Percentiles rank a stretch among this genome's conserved stretches.
phyloP scores from a whole-genome alignment of 1,140 invertebrate species.

The Hylyphantes graminicola region DNA sequence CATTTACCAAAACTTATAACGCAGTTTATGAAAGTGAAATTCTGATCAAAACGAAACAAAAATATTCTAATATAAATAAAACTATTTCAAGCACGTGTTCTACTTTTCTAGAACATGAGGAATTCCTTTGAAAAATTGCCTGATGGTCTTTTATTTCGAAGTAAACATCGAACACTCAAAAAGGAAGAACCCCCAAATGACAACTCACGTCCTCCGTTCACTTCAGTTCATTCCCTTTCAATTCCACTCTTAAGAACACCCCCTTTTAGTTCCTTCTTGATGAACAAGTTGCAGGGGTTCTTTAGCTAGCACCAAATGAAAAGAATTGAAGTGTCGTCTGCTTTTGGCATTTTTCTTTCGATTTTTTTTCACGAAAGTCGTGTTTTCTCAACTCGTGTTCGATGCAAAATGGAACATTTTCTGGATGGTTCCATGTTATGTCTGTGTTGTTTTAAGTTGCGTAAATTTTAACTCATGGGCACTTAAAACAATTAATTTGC shows the following conservation, averaged over 20 bases:
- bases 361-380: too few species aligned
- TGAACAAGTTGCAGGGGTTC: constrained; percentile 36
- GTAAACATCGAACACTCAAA: constrained; percentile 17
- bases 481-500: too few species aligned
- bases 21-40: too few species aligned
- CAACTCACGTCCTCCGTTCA: not conserved
- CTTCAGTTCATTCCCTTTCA: constrained; percentile 2
- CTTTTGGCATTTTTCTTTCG: constrained; percentile 31
- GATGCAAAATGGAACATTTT: constrained; percentile 18
- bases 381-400: not conserved
- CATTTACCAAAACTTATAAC: too few species aligned
- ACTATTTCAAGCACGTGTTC: too few species aligned
- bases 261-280: constrained; percentile 11
- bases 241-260: not conserved
- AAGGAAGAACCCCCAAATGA: constrained; percentile 3
- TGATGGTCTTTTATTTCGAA: constrained; percentile 22
- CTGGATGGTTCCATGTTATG: not conserved
- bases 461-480: too few species aligned
- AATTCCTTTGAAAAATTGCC: too few species aligned
- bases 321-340: constrained; percentile 47
- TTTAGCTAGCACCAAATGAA: constrained; percentile 35
- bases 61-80: too few species aligned
- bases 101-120: too few species aligned
- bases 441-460: not conserved
- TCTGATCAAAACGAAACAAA: too few species aligned